phyloP scores from a whole-genome alignment of 1,140 invertebrate species.

The Ladona fulva region DNA sequence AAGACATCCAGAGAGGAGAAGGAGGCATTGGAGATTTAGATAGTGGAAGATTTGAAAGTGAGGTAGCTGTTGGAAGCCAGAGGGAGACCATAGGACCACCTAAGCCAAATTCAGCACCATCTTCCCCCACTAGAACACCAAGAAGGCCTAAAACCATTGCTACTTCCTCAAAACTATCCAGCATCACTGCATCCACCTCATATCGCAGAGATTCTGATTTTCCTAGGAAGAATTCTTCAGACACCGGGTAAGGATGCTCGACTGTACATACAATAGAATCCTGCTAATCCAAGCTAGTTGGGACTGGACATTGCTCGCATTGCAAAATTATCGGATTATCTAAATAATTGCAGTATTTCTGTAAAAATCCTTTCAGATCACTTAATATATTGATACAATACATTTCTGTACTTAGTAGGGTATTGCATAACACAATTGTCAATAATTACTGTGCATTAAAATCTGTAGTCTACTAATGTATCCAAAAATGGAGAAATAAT shows the following conservation, averaged over 20 bases:
- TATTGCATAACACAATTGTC: no score
- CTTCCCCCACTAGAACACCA: constrained; percentile 50
- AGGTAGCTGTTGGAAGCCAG: background rate
- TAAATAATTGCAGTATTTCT: no score
- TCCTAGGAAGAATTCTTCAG: constrained; percentile 26
- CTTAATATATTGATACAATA: no score
- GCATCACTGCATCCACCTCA: constrained; percentile 37
- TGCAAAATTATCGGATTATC: no score
- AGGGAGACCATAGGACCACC: background rate
- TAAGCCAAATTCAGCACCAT: constrained; percentile 53
- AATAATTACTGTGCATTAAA: no score
- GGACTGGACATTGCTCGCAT: no score
- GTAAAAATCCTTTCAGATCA: no score
- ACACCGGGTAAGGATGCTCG: background rate
- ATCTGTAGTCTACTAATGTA: no score
- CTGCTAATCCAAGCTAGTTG: no score
- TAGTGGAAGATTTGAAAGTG: constrained; percentile 1
- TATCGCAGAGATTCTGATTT: constrained; percentile 42
- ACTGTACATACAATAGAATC: no score
- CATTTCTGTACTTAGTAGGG: no score
- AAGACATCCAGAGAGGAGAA: constrained; percentile 37
- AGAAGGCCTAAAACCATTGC: constrained; percentile 34
- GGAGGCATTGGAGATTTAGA: background rate
- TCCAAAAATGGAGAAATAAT: no score
- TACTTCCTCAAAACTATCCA: constrained; percentile 21